These are phyloP conservation scores for Oscheius sp. DNA, from an alignment of 2,888 invertebrate genomes.

Conservation along the genomic window DNA sequence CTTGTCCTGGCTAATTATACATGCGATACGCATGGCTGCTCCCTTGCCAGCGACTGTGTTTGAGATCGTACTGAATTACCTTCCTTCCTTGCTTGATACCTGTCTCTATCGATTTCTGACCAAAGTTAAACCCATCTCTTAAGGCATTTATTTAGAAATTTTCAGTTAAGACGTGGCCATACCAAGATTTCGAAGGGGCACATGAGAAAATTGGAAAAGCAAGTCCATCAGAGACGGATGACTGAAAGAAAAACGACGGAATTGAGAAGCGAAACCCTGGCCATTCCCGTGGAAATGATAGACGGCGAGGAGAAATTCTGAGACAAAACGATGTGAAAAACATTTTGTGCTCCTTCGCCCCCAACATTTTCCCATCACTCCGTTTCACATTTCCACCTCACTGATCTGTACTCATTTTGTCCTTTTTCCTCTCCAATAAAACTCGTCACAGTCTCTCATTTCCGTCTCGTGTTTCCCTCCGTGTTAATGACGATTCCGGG, in stretches of 20 bases:
- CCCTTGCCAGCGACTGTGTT: too few species aligned
- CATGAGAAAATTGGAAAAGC: slow-evolving; percentile 48
- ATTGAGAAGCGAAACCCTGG: slow-evolving; percentile 8
- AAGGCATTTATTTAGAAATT: background rate
- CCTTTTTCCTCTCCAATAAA: background rate
- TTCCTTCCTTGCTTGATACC: too few species aligned
- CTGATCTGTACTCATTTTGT: background rate
- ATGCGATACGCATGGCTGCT: too few species aligned
- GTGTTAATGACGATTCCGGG: too few species aligned
- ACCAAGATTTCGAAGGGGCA: slow-evolving; percentile 35
- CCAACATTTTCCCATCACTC: background rate
- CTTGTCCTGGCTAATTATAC: too few species aligned
- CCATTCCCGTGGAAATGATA: background rate
- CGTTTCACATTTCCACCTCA: too few species aligned
- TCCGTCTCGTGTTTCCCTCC: too few species aligned
- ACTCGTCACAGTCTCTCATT: too few species aligned
- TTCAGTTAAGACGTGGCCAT: slow-evolving; percentile 38
- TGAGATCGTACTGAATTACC: too few species aligned
- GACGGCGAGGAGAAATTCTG: background rate
- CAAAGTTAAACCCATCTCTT: too few species aligned
- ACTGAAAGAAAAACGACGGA: slow-evolving; percentile 10
- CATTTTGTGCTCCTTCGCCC: background rate
- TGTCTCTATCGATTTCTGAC: too few species aligned
- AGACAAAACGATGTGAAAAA: background rate
- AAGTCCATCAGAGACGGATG: slow-evolving; percentile 31